Evolutionary conservation across 1,140 invertebrate species (phyloP).

Genomic region (Drosophila sucinea): DNA sequence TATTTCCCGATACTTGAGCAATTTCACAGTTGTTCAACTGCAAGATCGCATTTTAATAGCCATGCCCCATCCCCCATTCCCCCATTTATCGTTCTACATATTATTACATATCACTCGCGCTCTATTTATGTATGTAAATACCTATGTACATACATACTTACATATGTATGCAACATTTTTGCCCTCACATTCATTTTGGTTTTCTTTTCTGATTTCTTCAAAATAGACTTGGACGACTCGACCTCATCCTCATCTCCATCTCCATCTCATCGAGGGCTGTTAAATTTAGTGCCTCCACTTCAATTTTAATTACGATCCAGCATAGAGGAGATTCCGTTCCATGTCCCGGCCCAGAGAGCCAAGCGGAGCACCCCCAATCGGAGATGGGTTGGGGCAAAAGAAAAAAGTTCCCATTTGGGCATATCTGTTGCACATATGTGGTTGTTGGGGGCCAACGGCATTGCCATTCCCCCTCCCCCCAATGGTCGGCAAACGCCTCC

Average conservation of each 20-base stretch:
- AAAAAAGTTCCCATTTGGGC: slow-evolving; percentile 22
- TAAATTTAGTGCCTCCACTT: slow-evolving; percentile 81
- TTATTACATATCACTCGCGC: slow-evolving; percentile 43
- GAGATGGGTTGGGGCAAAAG: slow-evolving; percentile 10
- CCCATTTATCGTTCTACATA: slow-evolving; percentile 12
- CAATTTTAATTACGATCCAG: slow-evolving; percentile 74
- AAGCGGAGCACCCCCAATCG: slow-evolving; percentile 33
- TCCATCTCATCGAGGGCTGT: slow-evolving; percentile 65
- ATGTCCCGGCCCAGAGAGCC: slow-evolving; percentile 12
- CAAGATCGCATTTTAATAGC: slow-evolving; percentile 9
- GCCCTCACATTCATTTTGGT: not conserved
- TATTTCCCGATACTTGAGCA: not conserved
- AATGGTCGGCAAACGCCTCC: not conserved
- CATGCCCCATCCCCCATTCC: not conserved
- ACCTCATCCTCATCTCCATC: not conserved
- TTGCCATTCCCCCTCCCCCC: not conserved
- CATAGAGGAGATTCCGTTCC: slow-evolving; percentile 17
- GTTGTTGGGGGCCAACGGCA: slow-evolving; percentile 23
- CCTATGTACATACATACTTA: not conserved
- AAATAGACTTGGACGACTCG: slow-evolving; percentile 5
- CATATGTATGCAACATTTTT: slow-evolving; percentile 1
- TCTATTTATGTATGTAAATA: slow-evolving; percentile 32
- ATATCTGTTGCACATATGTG: slow-evolving; percentile 79
- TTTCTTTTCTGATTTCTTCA: slow-evolving; percentile 9
- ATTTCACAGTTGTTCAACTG: slow-evolving; percentile 4